Evolutionary conservation across 2,888 invertebrate genomes (phyloP).

Genomic region (Protodeltote pygarga): DNA sequence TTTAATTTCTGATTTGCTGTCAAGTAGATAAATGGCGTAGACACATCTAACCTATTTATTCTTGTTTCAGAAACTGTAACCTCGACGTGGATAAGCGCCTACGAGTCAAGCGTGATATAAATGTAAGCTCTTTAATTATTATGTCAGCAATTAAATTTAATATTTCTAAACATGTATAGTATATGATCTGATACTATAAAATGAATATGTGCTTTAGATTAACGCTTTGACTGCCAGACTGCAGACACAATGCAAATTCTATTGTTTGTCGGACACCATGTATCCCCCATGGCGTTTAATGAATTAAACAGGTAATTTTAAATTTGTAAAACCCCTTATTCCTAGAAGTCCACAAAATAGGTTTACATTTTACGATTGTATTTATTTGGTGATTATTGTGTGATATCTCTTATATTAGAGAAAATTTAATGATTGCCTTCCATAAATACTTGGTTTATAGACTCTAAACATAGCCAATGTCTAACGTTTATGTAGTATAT

Average conservation of each 20-base stretch:
- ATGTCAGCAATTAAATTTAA: conserved; percentile 44
- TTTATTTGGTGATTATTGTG: conserved; percentile 37
- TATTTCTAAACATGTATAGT: conserved; percentile 27
- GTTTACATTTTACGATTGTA: conserved; percentile 32
- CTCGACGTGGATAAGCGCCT: conserved; percentile 52
- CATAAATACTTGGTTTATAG: conserved; percentile 51
- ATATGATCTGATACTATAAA: conserved; percentile 29
- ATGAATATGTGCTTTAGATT: too few species aligned
- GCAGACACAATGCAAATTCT: too few species aligned
- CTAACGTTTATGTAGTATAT: conserved; percentile 41
- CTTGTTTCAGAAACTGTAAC: conserved; percentile 64
- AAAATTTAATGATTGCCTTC: conserved; percentile 45
- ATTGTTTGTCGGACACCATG: too few species aligned
- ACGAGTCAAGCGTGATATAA: conserved; percentile 69
- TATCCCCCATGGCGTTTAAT: too few species aligned
- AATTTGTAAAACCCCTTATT: conserved; percentile 17
- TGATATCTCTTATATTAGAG: conserved; percentile 30
- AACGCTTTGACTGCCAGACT: too few species aligned
- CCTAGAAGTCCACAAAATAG: conserved; percentile 16
- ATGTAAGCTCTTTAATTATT: conserved; percentile 67
- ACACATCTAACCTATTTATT: conserved; percentile 28
- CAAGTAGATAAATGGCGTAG: too few species aligned
- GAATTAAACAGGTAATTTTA: conserved; percentile 21
- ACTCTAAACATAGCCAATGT: conserved; percentile 46
- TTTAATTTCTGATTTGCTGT: too few species aligned